Conservation (phyloP, 2,113 vertebrate genomes). For the Pica pica region DNA sequence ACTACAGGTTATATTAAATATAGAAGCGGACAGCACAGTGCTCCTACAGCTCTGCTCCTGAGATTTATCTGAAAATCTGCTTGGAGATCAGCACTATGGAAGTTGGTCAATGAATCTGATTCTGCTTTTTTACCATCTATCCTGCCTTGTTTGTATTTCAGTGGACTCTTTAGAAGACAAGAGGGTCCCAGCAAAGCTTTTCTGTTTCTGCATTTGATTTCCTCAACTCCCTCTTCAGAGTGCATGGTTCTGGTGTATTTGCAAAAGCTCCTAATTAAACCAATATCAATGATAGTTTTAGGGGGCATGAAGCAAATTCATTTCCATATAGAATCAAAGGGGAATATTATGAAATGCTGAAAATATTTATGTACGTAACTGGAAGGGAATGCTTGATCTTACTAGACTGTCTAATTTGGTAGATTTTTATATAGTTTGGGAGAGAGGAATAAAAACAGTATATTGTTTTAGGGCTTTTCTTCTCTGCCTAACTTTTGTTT, state of each 20-base stretch:
- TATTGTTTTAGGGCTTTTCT: background rate
- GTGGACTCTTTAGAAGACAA: background rate
- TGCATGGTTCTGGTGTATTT: background rate
- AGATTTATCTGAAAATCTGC: background rate
- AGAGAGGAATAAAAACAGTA: background rate
- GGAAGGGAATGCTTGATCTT: background rate
- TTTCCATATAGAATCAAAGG: background rate
- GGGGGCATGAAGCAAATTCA: background rate
- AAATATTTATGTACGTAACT: background rate
- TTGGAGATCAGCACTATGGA: background rate
- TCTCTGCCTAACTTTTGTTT: background rate
- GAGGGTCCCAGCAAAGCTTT: background rate
- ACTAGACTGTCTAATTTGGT: background rate
- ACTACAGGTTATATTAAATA: background rate
- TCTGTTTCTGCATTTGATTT: background rate
- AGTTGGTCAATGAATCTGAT: background rate
- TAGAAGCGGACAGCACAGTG: background rate
- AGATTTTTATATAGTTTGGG: background rate
- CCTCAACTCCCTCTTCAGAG: background rate
- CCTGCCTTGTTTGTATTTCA: too few relatives aligned
- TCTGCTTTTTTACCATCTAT: background rate
- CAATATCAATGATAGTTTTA: background rate
- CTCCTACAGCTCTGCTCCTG: background rate
- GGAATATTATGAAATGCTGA: background rate
- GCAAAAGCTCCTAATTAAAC: background rate